Base-by-base conservation (phyloP, 1,140 invertebrate species). In the Cydia fagiglandana region DNA sequence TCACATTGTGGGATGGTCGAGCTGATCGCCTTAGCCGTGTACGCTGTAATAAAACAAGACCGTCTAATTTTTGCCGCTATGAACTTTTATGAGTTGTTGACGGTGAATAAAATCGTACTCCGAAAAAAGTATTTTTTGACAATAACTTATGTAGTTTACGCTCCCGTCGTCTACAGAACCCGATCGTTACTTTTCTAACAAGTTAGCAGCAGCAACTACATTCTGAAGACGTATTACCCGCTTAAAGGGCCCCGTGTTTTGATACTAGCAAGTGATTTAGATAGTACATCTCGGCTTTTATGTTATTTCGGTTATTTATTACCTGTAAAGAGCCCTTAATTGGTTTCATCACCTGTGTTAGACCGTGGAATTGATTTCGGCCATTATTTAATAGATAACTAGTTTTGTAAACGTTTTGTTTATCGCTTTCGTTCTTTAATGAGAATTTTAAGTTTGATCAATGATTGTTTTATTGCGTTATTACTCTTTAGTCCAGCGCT, bases 301-400 rank as follows among this genome's bases (percentile, higher is more conserved):
- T 70, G 66, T 70, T 70, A 70, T 70, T 70, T 70, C 66, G 30
- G 66, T 70, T 70, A 70, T 70, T 70, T 70, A 70, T 70, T 70
- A 70, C 66, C 15, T 70, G 34, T 70, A 70, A 70, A 70, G 66
- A 38, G 66, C 66, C 34, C 15, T 70, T 70, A 70, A 70, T 70
- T 70, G 66, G 66, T 70, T 70, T 70, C 66, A 70, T 70, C 66
- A 38, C 30, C 34, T 66, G 28, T 61, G 17, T 24, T 66, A 3
- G 30, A 34, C 28, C 64, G 64, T 66, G n/a, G 66, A 70, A 70
- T 70, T 70, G 66, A 38, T 38, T 70, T 70, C 15, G 17, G 30
- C 66, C 66, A 70, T 70, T 45, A 70, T 70, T 70, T 70, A 70
- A 38, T 20, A 38, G 66, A 70, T 70, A 70, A 70, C 66, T 17